Conservation (phyloP, 2,888 invertebrate species). For the Parochlus steinenii region DNA sequence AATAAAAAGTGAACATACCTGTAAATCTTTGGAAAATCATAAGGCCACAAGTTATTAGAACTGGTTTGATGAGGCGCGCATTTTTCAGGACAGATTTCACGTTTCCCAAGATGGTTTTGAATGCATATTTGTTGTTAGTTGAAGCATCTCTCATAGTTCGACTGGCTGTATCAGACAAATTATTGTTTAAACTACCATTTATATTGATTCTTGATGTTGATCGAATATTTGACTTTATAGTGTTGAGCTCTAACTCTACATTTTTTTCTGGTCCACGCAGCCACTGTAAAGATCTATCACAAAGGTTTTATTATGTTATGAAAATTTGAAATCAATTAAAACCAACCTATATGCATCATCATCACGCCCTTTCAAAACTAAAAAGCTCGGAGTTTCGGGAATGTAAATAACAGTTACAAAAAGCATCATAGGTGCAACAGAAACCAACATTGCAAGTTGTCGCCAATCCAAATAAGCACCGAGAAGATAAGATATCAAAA, state of each 20-base stretch:
- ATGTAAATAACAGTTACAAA: constrained; percentile 60
- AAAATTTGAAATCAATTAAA: too few species aligned
- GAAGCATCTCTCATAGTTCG: constrained; percentile 33
- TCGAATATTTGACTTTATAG: constrained; percentile 49
- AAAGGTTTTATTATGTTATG: too few species aligned
- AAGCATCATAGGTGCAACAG: constrained; percentile 58
- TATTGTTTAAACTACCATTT: constrained; percentile 8
- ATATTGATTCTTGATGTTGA: constrained; percentile 22
- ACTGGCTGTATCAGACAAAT: too few species aligned
- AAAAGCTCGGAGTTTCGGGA: constrained; percentile 79
- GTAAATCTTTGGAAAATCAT: constrained; percentile 77
- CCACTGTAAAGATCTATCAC: constrained; percentile 49
- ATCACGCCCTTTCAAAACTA: constrained; percentile 59
- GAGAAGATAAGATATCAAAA: constrained; percentile 65
- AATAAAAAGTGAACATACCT: constrained; percentile 13
- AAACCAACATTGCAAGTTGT: constrained; percentile 63
- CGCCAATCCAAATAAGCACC: constrained; percentile 76
- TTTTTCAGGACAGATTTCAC: constrained; percentile 22
- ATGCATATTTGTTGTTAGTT: constrained; percentile 28
- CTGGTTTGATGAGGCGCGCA: constrained; percentile 45
- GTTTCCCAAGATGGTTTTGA: constrained; percentile 24
- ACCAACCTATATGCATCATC: constrained; percentile 40
- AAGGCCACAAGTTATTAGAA: constrained; percentile 64
- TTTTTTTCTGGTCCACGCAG: constrained; percentile 68
- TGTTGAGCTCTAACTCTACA: constrained; percentile 54